Evolutionary conservation across 2,888 invertebrate species (phyloP), one percentile per base, ranked within the genome.

Genomic region (Halictus ligatus): DNA sequence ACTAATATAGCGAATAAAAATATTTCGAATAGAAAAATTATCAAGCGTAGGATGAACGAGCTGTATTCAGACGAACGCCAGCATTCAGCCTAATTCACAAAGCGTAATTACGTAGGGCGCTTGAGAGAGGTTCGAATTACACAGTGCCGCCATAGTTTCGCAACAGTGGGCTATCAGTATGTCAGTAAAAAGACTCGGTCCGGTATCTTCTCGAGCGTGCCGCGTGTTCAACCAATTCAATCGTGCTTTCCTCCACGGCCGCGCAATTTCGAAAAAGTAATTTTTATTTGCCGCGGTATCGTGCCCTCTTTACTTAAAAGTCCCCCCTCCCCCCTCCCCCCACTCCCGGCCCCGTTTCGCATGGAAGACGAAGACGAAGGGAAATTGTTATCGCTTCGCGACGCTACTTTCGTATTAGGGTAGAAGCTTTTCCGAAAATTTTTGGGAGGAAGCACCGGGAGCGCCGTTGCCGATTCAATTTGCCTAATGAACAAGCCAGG

Each of bases 391-490:
- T 90, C 86, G 89, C 83, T 84, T 87, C 84, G 82, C 88, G 81
- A 84, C 82, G 88, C 75, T 85, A 86, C 85, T 91, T 85, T 84
- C 90, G 71, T 90, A 91, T 91, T 91, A 91, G 88, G 89, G 82
- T 90, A 91, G 91, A 91, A 91, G 88, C 89, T 91, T 90, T 69
- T 90, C 76, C 89, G 90, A 91, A 91, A 91, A 43, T 89, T 91
- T 90, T 89, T 86, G 77, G 88, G 77, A 88, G 84, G 43, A 82
- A 81, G 81, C 43, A 82, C 80, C 73, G 43, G 43, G 25, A 35
- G 78, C 71, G 50, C 69, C 84, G 73, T 67, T 72, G 84, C 79
- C 86, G 88, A 91, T 91, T 90, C 91, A 91, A 91, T 91, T 91
- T 91, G 84, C 90, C 90, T 91, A 91, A 91, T 91, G 91, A 91